Evolutionary conservation across 1,140 invertebrate genomes (phyloP).

Genomic region (Drosophila pandora): DNA sequence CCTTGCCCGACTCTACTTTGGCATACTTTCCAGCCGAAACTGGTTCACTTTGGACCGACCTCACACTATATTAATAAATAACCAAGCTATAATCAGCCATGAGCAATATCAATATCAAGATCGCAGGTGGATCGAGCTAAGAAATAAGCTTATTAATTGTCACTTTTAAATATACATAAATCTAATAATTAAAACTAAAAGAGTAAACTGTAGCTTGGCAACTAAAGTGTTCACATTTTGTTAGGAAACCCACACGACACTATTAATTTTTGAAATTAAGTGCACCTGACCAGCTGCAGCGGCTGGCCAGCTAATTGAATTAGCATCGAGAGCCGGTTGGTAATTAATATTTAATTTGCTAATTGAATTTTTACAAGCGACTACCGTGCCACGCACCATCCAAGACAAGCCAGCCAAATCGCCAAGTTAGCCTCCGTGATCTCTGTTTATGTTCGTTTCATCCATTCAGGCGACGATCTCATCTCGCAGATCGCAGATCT

Average conservation of each 20-base stretch:
- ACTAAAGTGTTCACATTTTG: not conserved
- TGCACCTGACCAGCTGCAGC: constrained; percentile 20
- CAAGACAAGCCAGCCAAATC: constrained; percentile 23
- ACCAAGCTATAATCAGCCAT: constrained; percentile 40
- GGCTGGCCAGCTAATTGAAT: constrained; percentile 53
- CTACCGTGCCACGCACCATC: constrained; percentile 59
- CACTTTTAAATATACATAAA: not conserved
- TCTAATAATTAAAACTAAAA: too few species aligned
- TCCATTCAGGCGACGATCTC: constrained; percentile 22
- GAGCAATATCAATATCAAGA: constrained; percentile 12
- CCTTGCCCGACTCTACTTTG: constrained; percentile 47
- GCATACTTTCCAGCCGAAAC: constrained; percentile 49
- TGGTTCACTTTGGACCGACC: constrained; percentile 70
- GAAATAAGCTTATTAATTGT: not conserved
- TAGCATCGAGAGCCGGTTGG: constrained; percentile 50
- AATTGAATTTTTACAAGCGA: constrained; percentile 63
- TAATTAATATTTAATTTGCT: constrained; percentile 71
- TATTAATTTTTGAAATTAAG: constrained; percentile 21
- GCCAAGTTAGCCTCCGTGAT: constrained; percentile 56
- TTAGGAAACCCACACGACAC: not conserved
- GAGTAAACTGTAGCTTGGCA: not conserved
- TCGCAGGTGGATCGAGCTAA: not conserved
- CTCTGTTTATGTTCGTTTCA: constrained; percentile 39
- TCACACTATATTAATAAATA: constrained; percentile 48
- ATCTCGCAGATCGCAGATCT: constrained; percentile 48